These are phyloP conservation scores for Empidonax traillii DNA, from an alignment of 2,113 vertebrate species.

Conservation along the genomic window DNA sequence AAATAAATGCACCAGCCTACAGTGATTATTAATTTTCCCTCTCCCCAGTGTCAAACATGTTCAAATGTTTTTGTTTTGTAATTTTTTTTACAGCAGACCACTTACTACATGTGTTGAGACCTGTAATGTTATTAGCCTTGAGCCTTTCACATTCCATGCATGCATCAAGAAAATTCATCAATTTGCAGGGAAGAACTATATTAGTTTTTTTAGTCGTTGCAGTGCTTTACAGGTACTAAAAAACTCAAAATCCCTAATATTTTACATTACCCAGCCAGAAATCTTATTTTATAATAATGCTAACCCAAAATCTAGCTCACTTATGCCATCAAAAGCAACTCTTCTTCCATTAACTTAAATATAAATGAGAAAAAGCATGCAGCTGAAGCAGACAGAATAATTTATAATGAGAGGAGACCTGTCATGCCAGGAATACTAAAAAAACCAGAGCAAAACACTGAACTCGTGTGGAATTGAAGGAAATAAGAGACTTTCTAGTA, in stretches of 20 bases:
- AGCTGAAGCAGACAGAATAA: slow-evolving; percentile 42
- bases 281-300: slow-evolving; percentile 2
- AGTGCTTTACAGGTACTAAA: slow-evolving; percentile 1
- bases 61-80: slow-evolving; percentile 1
- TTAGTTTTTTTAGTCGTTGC: neutral
- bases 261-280: slow-evolving; percentile 7
- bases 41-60: neutral
- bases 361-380: slow-evolving; percentile 56
- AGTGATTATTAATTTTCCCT: neutral
- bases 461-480: neutral
- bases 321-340: slow-evolving; percentile 41
- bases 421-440: neutral
- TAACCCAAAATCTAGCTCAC: slow-evolving; percentile 1
- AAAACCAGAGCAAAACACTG: neutral
- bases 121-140: neutral
- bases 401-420: slow-evolving; percentile 43
- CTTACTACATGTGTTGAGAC: neutral
- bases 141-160: neutral
- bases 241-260: neutral
- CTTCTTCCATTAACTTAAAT: slow-evolving; percentile 54
- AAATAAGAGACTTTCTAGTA: neutral
- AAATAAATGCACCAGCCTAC: neutral
- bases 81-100: neutral
- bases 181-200: neutral
- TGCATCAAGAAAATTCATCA: neutral